A percentile compares a stretch with the other conserved stretches of the same genome.
Evolutionary conservation across 1,140 invertebrate genomes (phyloP).

Genomic region (Drosophila sp.): DNA sequence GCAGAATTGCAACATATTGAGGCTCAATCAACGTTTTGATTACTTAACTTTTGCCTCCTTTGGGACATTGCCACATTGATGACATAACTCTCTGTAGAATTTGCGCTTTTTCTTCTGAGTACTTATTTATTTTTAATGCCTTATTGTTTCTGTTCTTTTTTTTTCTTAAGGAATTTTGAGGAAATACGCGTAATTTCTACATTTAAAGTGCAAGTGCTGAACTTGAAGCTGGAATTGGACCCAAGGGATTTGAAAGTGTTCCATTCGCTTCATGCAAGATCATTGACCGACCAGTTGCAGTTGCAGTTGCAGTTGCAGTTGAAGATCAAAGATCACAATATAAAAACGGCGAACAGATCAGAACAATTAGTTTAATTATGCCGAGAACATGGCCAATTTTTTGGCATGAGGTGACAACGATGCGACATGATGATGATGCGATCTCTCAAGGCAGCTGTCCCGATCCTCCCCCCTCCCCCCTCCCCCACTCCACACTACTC

Average conservation of each 20-base stretch:
- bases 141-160: too few relatives aligned
- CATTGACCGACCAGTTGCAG: slow-evolving; percentile 72
- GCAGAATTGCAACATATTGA: neutral
- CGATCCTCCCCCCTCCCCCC: neutral
- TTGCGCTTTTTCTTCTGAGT: neutral
- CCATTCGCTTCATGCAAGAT: slow-evolving; percentile 31
- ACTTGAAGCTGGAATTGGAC: slow-evolving; percentile 65
- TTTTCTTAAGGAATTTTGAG: slow-evolving; percentile 3
- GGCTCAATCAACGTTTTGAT: slow-evolving; percentile 68
- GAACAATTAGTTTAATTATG: slow-evolving; percentile 82
- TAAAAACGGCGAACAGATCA: slow-evolving; percentile 33
- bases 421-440: slow-evolving; percentile 80
- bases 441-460: slow-evolving; percentile 31
- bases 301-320: too few relatives aligned
- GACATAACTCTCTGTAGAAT: slow-evolving; percentile 62
- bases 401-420: slow-evolving; percentile 79
- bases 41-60: slow-evolving; percentile 66
- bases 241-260: slow-evolving; percentile 57
- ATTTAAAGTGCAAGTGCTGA: slow-evolving; percentile 79
- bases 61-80: slow-evolving; percentile 66
- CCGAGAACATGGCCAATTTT: slow-evolving; percentile 64
- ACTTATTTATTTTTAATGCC: neutral
- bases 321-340: slow-evolving; percentile 55
- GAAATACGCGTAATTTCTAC: slow-evolving; percentile 65
- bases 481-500: too few relatives aligned